A percentile compares a stretch with the other conserved stretches of the same genome.
Conservation (phyloP, 2,888 invertebrate genomes). For the Cantharis flavilabris region DNA sequence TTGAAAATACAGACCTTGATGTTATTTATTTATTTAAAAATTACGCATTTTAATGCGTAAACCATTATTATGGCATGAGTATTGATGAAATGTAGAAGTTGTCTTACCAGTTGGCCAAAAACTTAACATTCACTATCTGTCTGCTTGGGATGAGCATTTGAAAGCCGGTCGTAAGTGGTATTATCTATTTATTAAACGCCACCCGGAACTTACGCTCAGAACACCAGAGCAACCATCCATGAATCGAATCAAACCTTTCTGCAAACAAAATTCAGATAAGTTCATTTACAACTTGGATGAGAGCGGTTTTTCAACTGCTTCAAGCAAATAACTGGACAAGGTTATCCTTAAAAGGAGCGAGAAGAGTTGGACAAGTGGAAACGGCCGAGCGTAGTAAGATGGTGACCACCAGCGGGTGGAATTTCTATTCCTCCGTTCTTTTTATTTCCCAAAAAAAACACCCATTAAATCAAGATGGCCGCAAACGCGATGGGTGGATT, state of each 20-base stretch:
- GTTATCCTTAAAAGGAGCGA: no score
- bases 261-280: constrained; percentile 14
- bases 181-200: constrained; percentile 10
- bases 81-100: constrained; percentile 16
- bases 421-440: no score
- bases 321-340: no score
- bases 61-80: constrained; percentile 16
- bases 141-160: constrained; percentile 8
- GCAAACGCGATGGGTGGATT: no score
- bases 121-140: constrained; percentile 3
- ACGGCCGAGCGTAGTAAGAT: no score
- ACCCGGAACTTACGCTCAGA: constrained; percentile 3
- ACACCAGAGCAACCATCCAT: constrained; percentile 16
- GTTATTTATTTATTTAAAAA: no score
- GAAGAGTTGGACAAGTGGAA: no score
- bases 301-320: no score
- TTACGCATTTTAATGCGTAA: background rate
- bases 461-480: no score
- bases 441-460: no score
- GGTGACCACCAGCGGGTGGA: no score
- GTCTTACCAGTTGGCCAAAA: constrained; percentile 26
- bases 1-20: background rate
- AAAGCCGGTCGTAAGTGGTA: constrained; percentile 17
- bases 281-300: no score
- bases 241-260: constrained; percentile 42